Evolutionary conservation across 2,888 invertebrate genomes (phyloP), one percentile per base, ranked within the genome.

Genomic region (Halictus quadricinctus): DNA sequence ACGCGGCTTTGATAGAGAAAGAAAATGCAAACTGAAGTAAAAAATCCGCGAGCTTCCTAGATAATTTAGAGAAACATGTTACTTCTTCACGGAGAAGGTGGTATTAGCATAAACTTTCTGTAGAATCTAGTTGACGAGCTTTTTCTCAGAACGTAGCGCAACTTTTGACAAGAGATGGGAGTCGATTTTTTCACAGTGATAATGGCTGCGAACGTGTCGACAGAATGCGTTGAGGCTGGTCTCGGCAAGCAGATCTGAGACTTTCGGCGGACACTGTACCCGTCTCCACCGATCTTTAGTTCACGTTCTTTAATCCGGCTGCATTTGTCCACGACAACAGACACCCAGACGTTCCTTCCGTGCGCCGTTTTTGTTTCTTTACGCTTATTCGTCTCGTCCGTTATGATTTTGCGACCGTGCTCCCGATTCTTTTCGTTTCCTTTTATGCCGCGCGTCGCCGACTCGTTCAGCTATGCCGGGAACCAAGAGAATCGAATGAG

Each of bases 301-400:
- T 60, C 60, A 29, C 15, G 60, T 60, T 60, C 60, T 60, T 29
- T 60, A 25, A 12, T 60, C 25, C 25, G 87, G 87, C 87, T 87
- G 87, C 87, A 36, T 83, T 87, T 85, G 79, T 81, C 81, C 54
- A 48, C 70, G 43, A 74, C n/a, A 25, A 78, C 29, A 72, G 29
- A 80, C 75, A 60, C 79, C 73, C 76, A 79, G 81, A 79, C 72
- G 77, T 83, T 87, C 81, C 87, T 84, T 84, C 88, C 83, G 82
- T 87, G 90, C 90, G 91, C 88, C 89, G 83, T 91, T 90, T 90
- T 91, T 90, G 90, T 90, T 90, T 90, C 91, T 90, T 90, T 90
- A 90, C 90, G 90, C 90, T 90, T 90, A 69, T 90, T 88, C 87
- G 91, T 90, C 36, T 36, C 90, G 89, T 90, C 89, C 77, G 83